Base-by-base conservation (phyloP, 2,888 invertebrate genomes). In the Byasa hedistus region DNA sequence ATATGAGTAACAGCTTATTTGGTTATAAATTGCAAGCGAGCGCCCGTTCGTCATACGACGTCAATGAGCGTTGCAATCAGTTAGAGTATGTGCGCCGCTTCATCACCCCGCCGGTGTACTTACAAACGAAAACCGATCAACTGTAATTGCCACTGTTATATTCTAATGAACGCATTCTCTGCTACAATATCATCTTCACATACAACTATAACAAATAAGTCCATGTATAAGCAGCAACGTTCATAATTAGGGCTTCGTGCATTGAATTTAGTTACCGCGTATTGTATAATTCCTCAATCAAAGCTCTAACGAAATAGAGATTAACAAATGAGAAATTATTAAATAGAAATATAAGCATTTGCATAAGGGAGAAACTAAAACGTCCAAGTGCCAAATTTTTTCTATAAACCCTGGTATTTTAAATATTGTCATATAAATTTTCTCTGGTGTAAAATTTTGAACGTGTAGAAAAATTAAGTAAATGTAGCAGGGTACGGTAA, bases 1-100 rank as follows among this genome's bases (percentile, higher is more conserved):
- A 86, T 86, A 86, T 87, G 86, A 89, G 83, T 85, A 81, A 85
- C 84, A 78, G 78, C 80, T 82, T 83, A 86, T 88, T 87, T 84
- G 81, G 79, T 75, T 73, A 81, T 83, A 83, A 85, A 85, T 83
- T 76, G 82, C 77, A 73, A 76, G 70, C 72, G 72, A 68, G 74
- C 75, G 79, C 77, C 80, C 79, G 80, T 83, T 80, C 81, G 79
- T 85, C 85, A 84, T 85, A 84, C 78, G 83, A 77, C 74, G 80
- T 76, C 86, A 83, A 86, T 85, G 82, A 85, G 80, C 78, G 80
- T 79, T 72, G 83, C 82, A 89, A 90, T 91, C 84, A 87, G 81
- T 84, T 88, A 88, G 86, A 89, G 89, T 89, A 85, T 82, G 79
- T 80, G 80, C 76, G 75, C 74, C 77, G 73, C 75, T 80, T 80